Conservation (phyloP, 2,113 vertebrate species). For the Zosterops pallidus region DNA sequence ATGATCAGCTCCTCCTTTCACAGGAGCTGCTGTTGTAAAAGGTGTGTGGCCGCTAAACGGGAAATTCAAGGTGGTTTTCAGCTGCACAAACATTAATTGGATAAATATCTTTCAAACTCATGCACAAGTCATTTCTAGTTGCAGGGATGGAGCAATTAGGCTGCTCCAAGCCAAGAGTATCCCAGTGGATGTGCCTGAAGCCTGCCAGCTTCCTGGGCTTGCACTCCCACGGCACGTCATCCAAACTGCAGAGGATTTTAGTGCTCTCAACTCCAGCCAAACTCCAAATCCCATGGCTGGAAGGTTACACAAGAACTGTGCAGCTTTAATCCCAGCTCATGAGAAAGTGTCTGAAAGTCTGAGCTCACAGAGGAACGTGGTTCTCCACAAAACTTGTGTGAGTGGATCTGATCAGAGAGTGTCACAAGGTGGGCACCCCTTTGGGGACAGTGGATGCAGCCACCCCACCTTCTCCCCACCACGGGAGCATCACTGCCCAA, state of each 20-base stretch:
- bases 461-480: neutral
- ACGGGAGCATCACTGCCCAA: neutral
- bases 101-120: neutral
- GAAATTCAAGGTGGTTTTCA: neutral
- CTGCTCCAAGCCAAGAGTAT: neutral
- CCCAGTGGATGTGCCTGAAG: neutral
- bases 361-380: rapidly evolving
- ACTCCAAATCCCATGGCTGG: neutral
- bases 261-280: neutral
- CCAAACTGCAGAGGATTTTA: neutral
- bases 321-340: neutral
- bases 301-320: neutral
- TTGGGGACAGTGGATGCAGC: neutral
- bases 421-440: neutral
- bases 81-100: neutral
- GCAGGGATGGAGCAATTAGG: neutral
- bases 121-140: neutral
- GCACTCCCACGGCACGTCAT: neutral
- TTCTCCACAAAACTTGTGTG: neutral
- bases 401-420: neutral
- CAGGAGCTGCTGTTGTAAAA: neutral
- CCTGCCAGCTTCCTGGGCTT: neutral
- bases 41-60: neutral
- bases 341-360: neutral
- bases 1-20: neutral